Evolutionary conservation across 2,888 invertebrate species (phyloP), one percentile per base, ranked within the genome.

Genomic region (Nomada hirtipes): DNA sequence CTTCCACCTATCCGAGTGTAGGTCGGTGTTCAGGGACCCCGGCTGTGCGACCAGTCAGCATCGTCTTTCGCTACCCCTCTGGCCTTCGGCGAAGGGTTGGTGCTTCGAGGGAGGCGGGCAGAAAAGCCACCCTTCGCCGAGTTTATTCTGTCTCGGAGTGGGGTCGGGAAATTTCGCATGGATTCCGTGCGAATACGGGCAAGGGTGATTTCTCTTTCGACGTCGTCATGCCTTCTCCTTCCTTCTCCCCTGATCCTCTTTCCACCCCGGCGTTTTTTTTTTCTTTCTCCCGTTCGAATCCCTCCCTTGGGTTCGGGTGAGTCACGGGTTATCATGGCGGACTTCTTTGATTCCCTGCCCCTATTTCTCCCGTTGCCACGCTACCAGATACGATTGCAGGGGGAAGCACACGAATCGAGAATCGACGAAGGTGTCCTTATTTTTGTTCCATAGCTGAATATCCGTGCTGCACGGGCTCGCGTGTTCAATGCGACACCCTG

Each of bases 261-360:
- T 63, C 52, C 42, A 23, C 50, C 53, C 63, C 52, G 29, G 60
- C 47, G 44, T 13, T 59, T 20, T 74, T 47, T 36, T n/a, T 18
- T 55, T 26, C 23, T 13, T 44, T n/a, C 13, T 42, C 15, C 11
- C 10, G 9, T 61, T 47, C 47, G 47, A 44, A 81, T 74, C 78
- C 82, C 77, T 80, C 80, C 85, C 82, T 78, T 61, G 68, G 75
- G 79, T 67, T 76, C 20, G 59, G 71, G 76, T 80, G 83, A 88
- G 80, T 87, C 84, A 86, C 78, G 83, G 76, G 67, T 70, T 79
- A 75, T 75, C 86, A 88, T 86, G 83, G 84, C 84, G 77, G 80
- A 76, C 63, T 74, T 74, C 82, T 84, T 84, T 78, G 69, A 79
- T 68, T 80, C 74, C 81, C 83, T 74, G 73, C 71, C 68, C 59